These are phyloP conservation scores for Subacronicta megacephala DNA, from an alignment of 2,888 invertebrate species.

Conservation along the genomic window DNA sequence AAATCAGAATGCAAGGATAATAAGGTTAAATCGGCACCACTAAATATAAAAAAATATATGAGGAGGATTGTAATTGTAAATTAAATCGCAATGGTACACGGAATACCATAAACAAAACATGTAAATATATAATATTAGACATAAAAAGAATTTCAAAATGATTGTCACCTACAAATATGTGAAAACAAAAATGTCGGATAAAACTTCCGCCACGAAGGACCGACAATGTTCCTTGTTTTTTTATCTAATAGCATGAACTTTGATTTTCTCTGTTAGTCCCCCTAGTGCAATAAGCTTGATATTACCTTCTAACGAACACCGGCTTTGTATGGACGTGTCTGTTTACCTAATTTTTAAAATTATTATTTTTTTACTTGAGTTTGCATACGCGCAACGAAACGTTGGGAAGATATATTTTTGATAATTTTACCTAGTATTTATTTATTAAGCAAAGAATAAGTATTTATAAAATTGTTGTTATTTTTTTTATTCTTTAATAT, in stretches of 20 bases:
- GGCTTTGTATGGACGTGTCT: conserved; percentile 82
- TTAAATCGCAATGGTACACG: background rate
- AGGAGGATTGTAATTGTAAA: conserved; percentile 9
- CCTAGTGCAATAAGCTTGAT: conserved; percentile 59
- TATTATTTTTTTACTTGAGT: conserved; percentile 74
- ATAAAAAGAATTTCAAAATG: background rate
- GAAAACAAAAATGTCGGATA: conserved; percentile 29
- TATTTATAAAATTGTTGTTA: too few species aligned
- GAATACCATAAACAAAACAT: background rate
- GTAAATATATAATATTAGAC: background rate
- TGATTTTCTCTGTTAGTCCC: conserved; percentile 37
- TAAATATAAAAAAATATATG: background rate
- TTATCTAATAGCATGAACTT: conserved; percentile 66
- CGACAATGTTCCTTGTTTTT: conserved; percentile 23
- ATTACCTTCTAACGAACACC: conserved; percentile 70
- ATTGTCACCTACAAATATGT: conserved; percentile 4
- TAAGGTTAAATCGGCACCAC: conserved; percentile 1
- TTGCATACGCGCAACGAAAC: conserved; percentile 83
- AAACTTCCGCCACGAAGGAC: conserved; percentile 17
- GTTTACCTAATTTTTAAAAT: conserved; percentile 70
- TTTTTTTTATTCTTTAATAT: too few species aligned
- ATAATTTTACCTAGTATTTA: background rate
- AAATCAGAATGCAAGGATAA: background rate
- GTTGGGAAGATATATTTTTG: conserved; percentile 67
- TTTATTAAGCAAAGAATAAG: too few species aligned